phyloP scores from a whole-genome alignment of 2,113 vertebrate species.

The Diphyllodes magnificus region DNA sequence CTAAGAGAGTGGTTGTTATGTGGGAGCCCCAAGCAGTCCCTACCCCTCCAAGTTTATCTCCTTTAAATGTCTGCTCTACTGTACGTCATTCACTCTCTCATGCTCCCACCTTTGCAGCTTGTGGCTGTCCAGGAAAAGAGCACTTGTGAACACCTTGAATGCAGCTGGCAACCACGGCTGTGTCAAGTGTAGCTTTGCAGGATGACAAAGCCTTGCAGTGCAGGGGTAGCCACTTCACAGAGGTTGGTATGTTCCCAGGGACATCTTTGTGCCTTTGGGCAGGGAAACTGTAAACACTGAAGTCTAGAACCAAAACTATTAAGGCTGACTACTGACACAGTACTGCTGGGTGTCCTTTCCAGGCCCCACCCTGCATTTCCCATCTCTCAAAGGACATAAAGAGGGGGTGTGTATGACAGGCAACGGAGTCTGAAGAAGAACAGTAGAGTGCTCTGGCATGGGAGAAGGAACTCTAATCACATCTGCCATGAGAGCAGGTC shows the following conservation, averaged over 20 bases:
- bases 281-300: neutral
- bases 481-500: neutral
- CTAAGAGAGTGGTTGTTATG: neutral
- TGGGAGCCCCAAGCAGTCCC: neutral
- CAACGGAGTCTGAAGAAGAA: neutral
- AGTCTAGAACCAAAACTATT: neutral
- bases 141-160: neutral
- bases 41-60: neutral
- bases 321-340: neutral
- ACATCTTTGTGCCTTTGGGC: neutral
- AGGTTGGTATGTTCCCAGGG: accelerated
- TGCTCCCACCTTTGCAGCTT: neutral
- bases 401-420: neutral
- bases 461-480: neutral
- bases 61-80: neutral
- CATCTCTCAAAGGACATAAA: neutral
- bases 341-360: neutral
- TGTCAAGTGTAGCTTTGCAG: neutral
- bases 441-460: neutral
- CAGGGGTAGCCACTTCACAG: neutral
- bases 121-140: neutral
- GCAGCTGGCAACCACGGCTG: accelerated
- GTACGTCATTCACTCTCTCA: accelerated
- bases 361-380: neutral
- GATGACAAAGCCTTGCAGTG: neutral